Evolutionary conservation across 2,113 vertebrate genomes (phyloP).

Genomic region (Peucedramus taeniatus): DNA sequence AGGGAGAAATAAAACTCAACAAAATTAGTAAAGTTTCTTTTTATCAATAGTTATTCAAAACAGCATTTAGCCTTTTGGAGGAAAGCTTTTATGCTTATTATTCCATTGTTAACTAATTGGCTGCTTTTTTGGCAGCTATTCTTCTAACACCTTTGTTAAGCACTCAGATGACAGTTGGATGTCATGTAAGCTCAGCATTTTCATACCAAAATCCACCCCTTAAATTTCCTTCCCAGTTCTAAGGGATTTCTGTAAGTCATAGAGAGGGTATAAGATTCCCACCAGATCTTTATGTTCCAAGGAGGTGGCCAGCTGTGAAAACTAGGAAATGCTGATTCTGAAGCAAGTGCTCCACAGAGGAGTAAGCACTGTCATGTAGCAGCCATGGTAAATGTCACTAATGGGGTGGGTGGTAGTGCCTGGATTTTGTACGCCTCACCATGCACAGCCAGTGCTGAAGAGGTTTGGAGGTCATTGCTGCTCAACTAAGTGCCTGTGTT

Average conservation of each 20-base stretch:
- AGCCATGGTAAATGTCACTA: not conserved
- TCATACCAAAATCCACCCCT: not conserved
- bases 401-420: too few relatives aligned
- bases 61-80: not conserved
- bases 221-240: not conserved
- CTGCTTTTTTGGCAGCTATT: not conserved
- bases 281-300: not conserved
- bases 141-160: not conserved
- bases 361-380: not conserved
- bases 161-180: not conserved
- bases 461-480: not conserved
- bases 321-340: not conserved
- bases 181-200: not conserved
- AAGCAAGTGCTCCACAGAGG: not conserved
- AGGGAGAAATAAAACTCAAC: not conserved
- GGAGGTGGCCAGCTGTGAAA: not conserved
- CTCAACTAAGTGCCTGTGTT: not conserved
- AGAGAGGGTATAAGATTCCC: not conserved
- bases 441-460: not conserved
- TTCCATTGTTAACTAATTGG: not conserved
- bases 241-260: not conserved
- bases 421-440: rapidly evolving
- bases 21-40: not conserved
- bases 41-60: not conserved
- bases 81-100: not conserved